Evolutionary conservation across 2,113 vertebrate species (phyloP).

Genomic region (Gallinago media): DNA sequence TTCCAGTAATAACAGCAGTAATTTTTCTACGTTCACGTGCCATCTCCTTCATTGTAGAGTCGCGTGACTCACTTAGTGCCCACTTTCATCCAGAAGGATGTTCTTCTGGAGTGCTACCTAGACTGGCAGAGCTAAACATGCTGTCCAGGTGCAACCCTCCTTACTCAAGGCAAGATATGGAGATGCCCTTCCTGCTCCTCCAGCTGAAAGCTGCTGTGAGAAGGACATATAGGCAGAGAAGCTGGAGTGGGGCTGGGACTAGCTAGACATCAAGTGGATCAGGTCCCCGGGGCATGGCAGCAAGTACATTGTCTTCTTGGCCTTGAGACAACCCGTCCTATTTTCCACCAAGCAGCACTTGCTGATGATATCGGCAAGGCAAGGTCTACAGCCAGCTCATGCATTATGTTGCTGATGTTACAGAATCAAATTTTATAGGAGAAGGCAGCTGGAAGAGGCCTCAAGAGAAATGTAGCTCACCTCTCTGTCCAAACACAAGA

Average conservation of each 20-base stretch:
- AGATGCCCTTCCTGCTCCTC: background rate
- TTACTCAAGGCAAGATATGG: background rate
- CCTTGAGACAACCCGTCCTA: background rate
- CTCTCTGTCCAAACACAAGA: constrained; percentile 32
- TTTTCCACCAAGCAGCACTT: constrained; percentile 47
- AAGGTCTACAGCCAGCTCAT: constrained; percentile 52
- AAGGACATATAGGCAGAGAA: background rate
- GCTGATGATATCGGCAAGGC: constrained; percentile 35
- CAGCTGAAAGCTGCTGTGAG: background rate
- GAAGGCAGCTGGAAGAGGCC: constrained; percentile 55
- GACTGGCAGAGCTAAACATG: background rate
- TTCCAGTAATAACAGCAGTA: background rate
- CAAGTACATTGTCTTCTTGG: background rate
- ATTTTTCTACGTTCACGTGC: background rate
- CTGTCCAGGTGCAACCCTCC: background rate
- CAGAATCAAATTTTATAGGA: constrained; percentile 58
- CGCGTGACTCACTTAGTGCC: too few relatives aligned
- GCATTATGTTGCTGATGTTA: constrained; percentile 58
- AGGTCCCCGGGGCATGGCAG: background rate
- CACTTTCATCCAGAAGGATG: background rate
- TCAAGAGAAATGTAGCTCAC: constrained; percentile 46
- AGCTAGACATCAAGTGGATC: background rate
- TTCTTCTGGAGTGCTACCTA: background rate
- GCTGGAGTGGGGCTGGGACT: background rate
- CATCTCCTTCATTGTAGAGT: background rate